Base-by-base conservation (phyloP, 2,888 invertebrate species). In the Sinopyrophorus schimmeli region DNA sequence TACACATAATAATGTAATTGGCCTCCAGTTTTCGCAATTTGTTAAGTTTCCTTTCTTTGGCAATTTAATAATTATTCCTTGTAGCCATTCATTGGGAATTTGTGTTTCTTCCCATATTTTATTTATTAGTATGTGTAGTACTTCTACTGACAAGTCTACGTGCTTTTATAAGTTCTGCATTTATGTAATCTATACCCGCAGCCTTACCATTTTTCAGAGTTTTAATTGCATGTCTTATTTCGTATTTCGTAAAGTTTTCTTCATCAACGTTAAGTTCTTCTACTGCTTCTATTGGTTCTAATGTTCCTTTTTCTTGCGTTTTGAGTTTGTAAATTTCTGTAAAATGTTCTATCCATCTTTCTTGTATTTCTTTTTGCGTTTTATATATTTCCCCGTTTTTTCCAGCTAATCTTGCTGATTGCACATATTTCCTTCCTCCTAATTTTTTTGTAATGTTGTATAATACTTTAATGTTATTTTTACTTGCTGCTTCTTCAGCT, bases 321-420 rank as follows among this genome's bases (percentile, higher is more conserved):
- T 27, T 27, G 12, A 11, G 27, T 27, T 27, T 27, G 9, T 10
- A 27, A 11, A 27, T 27, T 27, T 9, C 27, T 27, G n/a, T n/a
- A n/a, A n/a, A n/a, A n/a, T n/a, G n/a, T n/a, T n/a, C 27, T n/a
- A n/a, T n/a, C n/a, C n/a, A n/a, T n/a, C n/a, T n/a, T n/a, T n/a
- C 27, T 27, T 27, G 27, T n/a, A 27, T 27, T 27, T 27, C 27
- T 27, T 27, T 27, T 27, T 27, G 27, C 27, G 12, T 27, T 27
- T 27, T 27, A 14, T 10, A 27, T 27, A 27, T 27, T 9, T 27
- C 12, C 5, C 27, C 27, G 7, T 27, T 27, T 27, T n/a, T 27
- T 27, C 27, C 27, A 12, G 27, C 27, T 11, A 11, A 27, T 11
- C 27, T 27, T 27, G 27, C 27, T 27, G 11, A 27, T 9, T 27